These are phyloP conservation scores for Oedothorax gibbosus DNA, from an alignment of 1,140 invertebrate genomes.

Conservation along the genomic window DNA sequence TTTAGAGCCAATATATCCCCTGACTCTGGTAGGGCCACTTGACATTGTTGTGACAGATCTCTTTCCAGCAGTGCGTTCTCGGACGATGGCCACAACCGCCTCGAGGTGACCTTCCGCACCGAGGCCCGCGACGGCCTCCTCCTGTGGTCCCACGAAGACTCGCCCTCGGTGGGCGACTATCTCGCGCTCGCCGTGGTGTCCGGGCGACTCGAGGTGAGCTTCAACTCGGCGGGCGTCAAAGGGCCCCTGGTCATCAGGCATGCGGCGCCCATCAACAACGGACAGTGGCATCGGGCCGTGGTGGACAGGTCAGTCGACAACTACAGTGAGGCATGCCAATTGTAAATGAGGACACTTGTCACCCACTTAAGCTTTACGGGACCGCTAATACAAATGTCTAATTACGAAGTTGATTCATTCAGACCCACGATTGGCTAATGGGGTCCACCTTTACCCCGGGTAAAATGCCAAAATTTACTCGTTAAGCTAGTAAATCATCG, in stretches of 20 bases:
- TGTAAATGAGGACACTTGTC: too few relatives aligned
- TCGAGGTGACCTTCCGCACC: slow-evolving; percentile 79
- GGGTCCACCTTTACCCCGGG: too few relatives aligned
- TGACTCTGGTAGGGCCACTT: too few relatives aligned
- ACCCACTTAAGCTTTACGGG: too few relatives aligned
- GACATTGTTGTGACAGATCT: too few relatives aligned
- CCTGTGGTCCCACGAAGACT: slow-evolving; percentile 77
- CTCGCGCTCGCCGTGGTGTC: slow-evolving; percentile 75
- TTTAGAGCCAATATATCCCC: too few relatives aligned
- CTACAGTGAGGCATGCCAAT: too few relatives aligned
- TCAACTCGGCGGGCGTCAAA: slow-evolving; percentile 75
- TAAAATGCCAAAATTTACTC: too few relatives aligned
- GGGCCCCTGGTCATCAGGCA: slow-evolving; percentile 71
- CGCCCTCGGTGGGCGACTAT: slow-evolving; percentile 72
- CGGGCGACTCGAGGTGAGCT: slow-evolving; percentile 75
- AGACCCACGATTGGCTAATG: too few relatives aligned
- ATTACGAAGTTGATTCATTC: too few relatives aligned
- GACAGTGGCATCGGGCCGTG: slow-evolving; percentile 79
- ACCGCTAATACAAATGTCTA: too few relatives aligned
- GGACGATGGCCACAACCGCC: slow-evolving; percentile 72
- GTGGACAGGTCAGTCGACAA: slow-evolving; percentile 67
- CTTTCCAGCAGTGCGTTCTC: neutral
- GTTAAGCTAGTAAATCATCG: too few relatives aligned
- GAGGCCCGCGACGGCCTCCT: slow-evolving; percentile 76
- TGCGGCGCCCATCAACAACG: slow-evolving; percentile 75